Base-by-base conservation (phyloP, 2,888 invertebrate species). In the Hemaris fuciformis region DNA sequence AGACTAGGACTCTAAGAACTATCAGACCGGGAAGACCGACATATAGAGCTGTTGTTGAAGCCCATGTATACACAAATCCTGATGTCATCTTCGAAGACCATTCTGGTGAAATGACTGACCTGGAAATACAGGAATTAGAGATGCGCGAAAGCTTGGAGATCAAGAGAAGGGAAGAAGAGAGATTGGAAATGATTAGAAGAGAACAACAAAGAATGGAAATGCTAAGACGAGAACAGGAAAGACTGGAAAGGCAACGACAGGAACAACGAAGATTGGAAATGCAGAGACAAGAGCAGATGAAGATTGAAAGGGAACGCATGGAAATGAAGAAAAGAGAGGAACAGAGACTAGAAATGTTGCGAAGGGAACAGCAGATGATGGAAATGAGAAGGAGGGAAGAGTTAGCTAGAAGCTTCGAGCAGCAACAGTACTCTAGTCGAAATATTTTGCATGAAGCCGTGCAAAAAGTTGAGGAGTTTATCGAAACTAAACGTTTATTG, bases 1-100 rank as follows among this genome's bases (percentile, higher is more conserved):
- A 83, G 60, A 75, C 68, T 42, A 66, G 63, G n/a, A 69, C 75
- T 42, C 59, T 65, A 4, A 69, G 64, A 64, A 65, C 71, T 4
- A 71, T 70, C 1, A 75, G 75, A 61, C 68, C 80, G 5, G 82
- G 76, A 3, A 81, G 78, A n/a, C 84, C 82, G 63, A 89, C 78
- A 58, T 92, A 91, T 48, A 66, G 89, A 45, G 91, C 91, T 1
- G 81, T 87, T 38, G 91, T 91, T n/a, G 89, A 92, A 68, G 79
- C 92, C 3, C 92, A 92, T 61, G 86, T 88, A 5, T 91, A 87
- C 23, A 90, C 91, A 2, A 91, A 91, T 45, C 83, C 83, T 72
- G 85, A 91, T 57, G 83, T 85, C 1, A 87, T 92, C 57, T 80
- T 89, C 53, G 83, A 87, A 69, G 83, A 83, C 61, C 67, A 76